These are phyloP conservation scores for Scatophagus argus DNA, from an alignment of 2,113 vertebrate species.

Conservation along the genomic window DNA sequence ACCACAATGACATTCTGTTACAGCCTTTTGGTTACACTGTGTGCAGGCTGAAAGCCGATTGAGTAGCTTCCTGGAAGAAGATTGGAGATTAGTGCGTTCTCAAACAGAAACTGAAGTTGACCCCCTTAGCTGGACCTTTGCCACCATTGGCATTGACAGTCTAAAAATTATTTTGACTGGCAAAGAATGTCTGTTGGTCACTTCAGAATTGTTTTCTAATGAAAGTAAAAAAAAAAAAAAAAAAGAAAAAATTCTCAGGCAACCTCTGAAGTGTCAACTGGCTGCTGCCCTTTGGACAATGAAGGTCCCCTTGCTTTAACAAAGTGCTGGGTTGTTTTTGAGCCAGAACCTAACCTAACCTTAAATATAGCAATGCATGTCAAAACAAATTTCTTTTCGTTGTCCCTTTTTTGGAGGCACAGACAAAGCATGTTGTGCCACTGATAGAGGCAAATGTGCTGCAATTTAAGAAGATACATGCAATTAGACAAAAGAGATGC, in stretches of 20 bases:
- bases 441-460: too few species aligned
- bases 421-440: too few species aligned
- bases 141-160: neutral
- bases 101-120: slow-evolving; percentile 14
- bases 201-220: neutral
- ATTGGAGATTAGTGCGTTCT: slow-evolving; percentile 31
- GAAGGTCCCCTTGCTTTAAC: neutral
- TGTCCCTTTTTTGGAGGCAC: neutral
- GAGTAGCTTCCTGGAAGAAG: slow-evolving; percentile 36
- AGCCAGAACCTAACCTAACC: neutral
- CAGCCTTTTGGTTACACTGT: slow-evolving; percentile 15
- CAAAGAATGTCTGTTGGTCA: neutral
- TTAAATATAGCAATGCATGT: neutral
- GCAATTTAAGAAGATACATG: too few species aligned
- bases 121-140: neutral
- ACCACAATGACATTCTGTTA: slow-evolving; percentile 45
- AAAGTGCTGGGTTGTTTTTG: neutral
- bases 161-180: neutral
- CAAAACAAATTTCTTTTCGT: neutral
- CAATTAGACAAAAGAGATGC: too few species aligned
- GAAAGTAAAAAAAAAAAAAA: neutral
- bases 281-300: too few species aligned
- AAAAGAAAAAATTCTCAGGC: too few species aligned
- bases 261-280: too few species aligned
- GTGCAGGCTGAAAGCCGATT: slow-evolving; percentile 36